Base-by-base conservation (phyloP, 2,888 invertebrate genomes). In the Eremobia ochroleuca region DNA sequence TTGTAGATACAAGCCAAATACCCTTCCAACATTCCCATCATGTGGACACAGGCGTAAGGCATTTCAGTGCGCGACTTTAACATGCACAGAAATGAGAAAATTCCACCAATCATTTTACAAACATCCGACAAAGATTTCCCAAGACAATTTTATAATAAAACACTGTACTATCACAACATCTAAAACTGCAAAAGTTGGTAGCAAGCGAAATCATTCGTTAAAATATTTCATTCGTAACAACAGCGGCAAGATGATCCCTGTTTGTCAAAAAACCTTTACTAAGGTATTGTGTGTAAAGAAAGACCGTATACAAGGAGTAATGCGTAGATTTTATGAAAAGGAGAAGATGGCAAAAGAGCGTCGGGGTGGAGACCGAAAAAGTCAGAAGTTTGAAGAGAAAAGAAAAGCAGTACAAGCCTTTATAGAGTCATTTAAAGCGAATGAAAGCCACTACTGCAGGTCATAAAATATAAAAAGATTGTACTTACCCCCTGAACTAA, bases 111-210 rank as follows among this genome's bases (percentile, higher is more conserved):
- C 67, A 55, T 81, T 85, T 72, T 83, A 82, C 75, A 77, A 77
- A 64, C 71, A 77, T 68, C 31, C 70, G 37, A 82, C 67, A 31
- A 85, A 82, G 79, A 40, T 85, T 34, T 55, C 58, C 31, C 85
- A 83, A 80, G 85, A 85, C 61, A 61, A 65, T 80, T 79, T 85
- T 77, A 71, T 83, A 58, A 43, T 83, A 65, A 83, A 79, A 83
- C 79, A 81, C 68, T 85, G 85, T 75, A 66, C 49, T 76, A 67
- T 83, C 34, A 75, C 59, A 37, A 64, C 69, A 83, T 76, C 80
- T 59, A 75, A 79, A 61, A 72, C 74, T 62, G 40, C n/a, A 64
- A 82, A 78, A 72, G 62, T 31, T 59, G 78, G 81, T 71, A 81
- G 82, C 74, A 83, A 83, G 65, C 73, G 76, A 76, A 77, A 86